A percentile compares a stretch with the other conserved stretches of the same genome.
Evolutionary conservation across 2,888 invertebrate genomes (phyloP).

Genomic region (Xylophagus ater): DNA sequence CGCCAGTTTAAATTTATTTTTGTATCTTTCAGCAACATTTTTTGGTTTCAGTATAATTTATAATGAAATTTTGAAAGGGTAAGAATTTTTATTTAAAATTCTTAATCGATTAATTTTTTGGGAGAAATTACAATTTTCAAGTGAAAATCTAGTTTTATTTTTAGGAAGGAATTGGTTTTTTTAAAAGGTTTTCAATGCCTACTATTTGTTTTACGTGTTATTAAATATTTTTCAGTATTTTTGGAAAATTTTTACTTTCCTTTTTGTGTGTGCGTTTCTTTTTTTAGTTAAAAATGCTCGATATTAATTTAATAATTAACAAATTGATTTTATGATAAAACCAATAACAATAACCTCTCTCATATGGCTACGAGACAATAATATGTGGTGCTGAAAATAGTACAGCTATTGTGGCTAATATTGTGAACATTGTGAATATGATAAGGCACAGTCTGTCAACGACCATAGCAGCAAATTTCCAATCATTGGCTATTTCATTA

Average conservation of each 20-base stretch:
- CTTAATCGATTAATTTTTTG: too few species aligned
- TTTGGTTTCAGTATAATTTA: too few species aligned
- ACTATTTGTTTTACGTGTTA: background rate
- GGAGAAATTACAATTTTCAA: too few species aligned
- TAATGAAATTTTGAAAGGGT: too few species aligned
- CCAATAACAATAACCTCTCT: constrained; percentile 44
- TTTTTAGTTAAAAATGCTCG: constrained; percentile 40
- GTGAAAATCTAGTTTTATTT: background rate
- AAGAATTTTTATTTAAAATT: too few species aligned
- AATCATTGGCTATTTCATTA: constrained; percentile 90
- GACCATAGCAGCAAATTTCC: constrained; percentile 99
- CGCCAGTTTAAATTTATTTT: too few species aligned
- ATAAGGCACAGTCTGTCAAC: constrained; percentile 99
- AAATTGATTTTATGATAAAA: constrained; percentile 44
- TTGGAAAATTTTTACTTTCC: constrained; percentile 3
- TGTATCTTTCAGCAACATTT: too few species aligned
- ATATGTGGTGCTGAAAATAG: constrained; percentile 89
- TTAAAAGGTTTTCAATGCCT: background rate
- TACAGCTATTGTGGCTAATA: constrained; percentile 94
- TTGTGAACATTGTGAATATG: constrained; percentile 97
- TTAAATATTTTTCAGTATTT: background rate
- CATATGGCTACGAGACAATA: constrained; percentile 44
- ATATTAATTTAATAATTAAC: constrained; percentile 43
- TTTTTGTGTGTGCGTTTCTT: constrained; percentile 7
- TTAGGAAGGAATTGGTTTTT: constrained; percentile 3